Base-by-base conservation (phyloP, 1,140 invertebrate species). In the Pogonognathellus flavescens region DNA sequence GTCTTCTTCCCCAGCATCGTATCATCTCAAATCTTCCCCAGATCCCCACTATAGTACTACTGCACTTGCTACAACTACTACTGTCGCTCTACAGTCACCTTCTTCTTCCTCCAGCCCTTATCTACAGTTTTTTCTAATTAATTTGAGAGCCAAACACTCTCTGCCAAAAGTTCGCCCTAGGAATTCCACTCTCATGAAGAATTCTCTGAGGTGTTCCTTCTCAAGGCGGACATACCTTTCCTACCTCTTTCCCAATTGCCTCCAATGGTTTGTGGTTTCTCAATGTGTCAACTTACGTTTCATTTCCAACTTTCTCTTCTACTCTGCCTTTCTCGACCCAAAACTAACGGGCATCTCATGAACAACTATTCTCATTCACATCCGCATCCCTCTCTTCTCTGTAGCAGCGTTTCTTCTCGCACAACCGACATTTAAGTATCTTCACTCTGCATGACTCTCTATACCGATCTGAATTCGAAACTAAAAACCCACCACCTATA, bases 41-140 rank as follows among this genome's bases (percentile, higher is more conserved):
- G 31, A 83, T 62, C 57, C 81, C 55, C 55, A 8, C 49, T 76
- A 41, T 3, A 10, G 25, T 20, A 66, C 62, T 25, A 25, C 9
- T 25, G 62, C 14, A 18, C 80, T 25, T 81, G 41, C 55, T 6
- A 41, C 31, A 6, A 41, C 31, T 41, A 41, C 31, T 3, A 41
- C 31, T 14, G 11, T 55, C 13, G 3, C 22, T 11, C 50, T 22
- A 55, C 31, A 41, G 14, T 20, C 53, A n/a, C 52, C 52, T 11
- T 59, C 60, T 11, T 59, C 60, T 62, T 18, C 55, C 70, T 55
- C 18, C 20, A 50, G 59, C 49, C 53, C 59, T 66, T 60, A 57
- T 66, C 88, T 88, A 84, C 86, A 66, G 62, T 86, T 87, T 88
- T 88, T 88, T 88, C 85, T 88, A 88, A 88, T 88, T 88, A 88